Base-by-base conservation (phyloP, 2,113 vertebrate species). In the Apodemus speciosus region DNA sequence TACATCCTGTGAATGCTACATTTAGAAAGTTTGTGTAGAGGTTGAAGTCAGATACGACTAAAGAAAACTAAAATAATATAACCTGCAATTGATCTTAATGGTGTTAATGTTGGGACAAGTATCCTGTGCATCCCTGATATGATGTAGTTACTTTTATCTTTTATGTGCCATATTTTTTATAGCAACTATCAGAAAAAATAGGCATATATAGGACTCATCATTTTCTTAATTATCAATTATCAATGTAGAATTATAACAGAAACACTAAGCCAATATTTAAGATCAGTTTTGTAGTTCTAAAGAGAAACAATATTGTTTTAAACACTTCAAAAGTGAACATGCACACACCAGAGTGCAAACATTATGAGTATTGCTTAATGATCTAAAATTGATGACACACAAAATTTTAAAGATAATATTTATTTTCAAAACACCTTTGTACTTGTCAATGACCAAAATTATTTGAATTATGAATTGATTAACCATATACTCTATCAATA, bases 341-440 rank as follows among this genome's bases (percentile, higher is more conserved):
- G 25, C 6, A 18, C 25, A 79, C 10, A 32, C 9, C 18, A 40
- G 77, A 83, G 27, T 8, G 38, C 0, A 71, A 5, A 9, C 4
- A 76, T 88, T 71, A 32, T 27, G 32, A 64, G 21, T 62, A 43
- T 14, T 68, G 30, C 69, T 53, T 60, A 83, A 35, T 35, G 30
- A 62, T 27, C 3, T 60, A 2, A n/a, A 79, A 79, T 77, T 68
- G 85, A 69, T 13, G 15, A 89, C 6, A 20, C 25, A 60, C 21
- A 60, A 66, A 38, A 10, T 20, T 88, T 92, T 11, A 56, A 87
- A 90, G 5, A 56, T 53, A 72, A 49, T 62, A n/a, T 0, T 88
- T 95, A 46, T 73, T 81, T 95, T 92, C 56, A 77, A 92, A 85
- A 32, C 25, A 60, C 60, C 20, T 68, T 95, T 94, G 49, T 77